Conservation (phyloP, 1,140 invertebrate species). For the Dendrolimus kikuchii region DNA sequence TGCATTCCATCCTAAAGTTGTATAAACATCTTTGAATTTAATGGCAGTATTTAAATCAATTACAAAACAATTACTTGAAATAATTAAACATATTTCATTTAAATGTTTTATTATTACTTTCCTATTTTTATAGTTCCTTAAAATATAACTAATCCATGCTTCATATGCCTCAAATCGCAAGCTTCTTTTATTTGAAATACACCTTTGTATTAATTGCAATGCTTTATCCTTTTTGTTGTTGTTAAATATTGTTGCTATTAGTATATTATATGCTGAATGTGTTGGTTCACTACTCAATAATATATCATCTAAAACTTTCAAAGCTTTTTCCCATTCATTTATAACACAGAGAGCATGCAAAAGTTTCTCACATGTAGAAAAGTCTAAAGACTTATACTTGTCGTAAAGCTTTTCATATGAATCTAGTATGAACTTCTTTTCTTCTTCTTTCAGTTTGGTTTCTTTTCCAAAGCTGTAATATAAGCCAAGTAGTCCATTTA, state of each 20-base stretch:
- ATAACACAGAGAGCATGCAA: slow-evolving; percentile 76
- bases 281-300: slow-evolving; percentile 51
- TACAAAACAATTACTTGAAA: slow-evolving; percentile 42
- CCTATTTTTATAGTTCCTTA: slow-evolving; percentile 56
- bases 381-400: slow-evolving; percentile 75
- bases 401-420: slow-evolving; percentile 70
- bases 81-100: slow-evolving; percentile 66
- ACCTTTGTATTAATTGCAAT: slow-evolving; percentile 69
- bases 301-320: slow-evolving; percentile 75
- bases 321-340: slow-evolving; percentile 74
- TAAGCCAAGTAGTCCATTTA: slow-evolving; percentile 71
- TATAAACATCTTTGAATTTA: slow-evolving; percentile 38
- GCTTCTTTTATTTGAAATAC: slow-evolving; percentile 35
- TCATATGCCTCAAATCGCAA: slow-evolving; percentile 39
- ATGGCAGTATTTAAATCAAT: slow-evolving; percentile 32
- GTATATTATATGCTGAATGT: slow-evolving; percentile 49
- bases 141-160: slow-evolving; percentile 64
- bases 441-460: slow-evolving; percentile 50
- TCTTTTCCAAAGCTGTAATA: slow-evolving; percentile 56
- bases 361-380: slow-evolving; percentile 71
- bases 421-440: slow-evolving; percentile 72
- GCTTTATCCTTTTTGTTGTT: slow-evolving; percentile 71
- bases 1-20: slow-evolving; percentile 40
- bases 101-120: slow-evolving; percentile 49
- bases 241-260: slow-evolving; percentile 73